Evolutionary conservation across 2,888 invertebrate genomes (phyloP).

Genomic region (Rhamphomyia laevipes): DNA sequence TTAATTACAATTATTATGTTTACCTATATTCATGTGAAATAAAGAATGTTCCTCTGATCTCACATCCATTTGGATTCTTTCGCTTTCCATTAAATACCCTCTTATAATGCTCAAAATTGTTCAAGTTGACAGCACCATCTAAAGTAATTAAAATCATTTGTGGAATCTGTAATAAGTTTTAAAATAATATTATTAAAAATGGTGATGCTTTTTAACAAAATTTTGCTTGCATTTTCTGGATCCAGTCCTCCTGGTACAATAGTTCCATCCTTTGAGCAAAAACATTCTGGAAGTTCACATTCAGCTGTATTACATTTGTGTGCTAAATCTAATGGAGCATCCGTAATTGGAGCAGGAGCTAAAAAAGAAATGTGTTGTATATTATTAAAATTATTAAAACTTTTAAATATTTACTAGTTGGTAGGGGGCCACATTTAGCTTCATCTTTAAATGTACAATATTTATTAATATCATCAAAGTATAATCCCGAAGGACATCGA

Average conservation of each 20-base stretch:
- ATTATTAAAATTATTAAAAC: neutral
- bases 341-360: conserved; percentile 75
- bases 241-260: conserved; percentile 72
- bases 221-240: conserved; percentile 58
- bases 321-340: conserved; percentile 68
- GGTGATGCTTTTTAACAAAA: neutral
- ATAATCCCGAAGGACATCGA: conserved; percentile 79
- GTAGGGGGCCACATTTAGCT: conserved; percentile 80
- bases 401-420: conserved; percentile 59
- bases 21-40: conserved; percentile 75
- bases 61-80: conserved; percentile 81
- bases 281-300: conserved; percentile 79
- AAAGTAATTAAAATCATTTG: conserved; percentile 89
- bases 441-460: conserved; percentile 83
- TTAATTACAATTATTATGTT: conserved; percentile 16
- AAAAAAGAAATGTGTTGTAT: conserved; percentile 21
- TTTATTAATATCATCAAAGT: conserved; percentile 83
- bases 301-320: conserved; percentile 61
- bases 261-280: conserved; percentile 85
- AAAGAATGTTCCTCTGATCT: conserved; percentile 85
- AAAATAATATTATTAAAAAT: conserved; percentile 9
- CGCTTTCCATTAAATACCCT: conserved; percentile 71
- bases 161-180: conserved; percentile 55
- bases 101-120: conserved; percentile 79
- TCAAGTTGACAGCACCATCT: conserved; percentile 85